Percentiles rank a stretch among this genome's conserved stretches.
Evolutionary conservation across 2,888 invertebrate species (phyloP).

Genomic region (Pyrrhopygopsis socrates): DNA sequence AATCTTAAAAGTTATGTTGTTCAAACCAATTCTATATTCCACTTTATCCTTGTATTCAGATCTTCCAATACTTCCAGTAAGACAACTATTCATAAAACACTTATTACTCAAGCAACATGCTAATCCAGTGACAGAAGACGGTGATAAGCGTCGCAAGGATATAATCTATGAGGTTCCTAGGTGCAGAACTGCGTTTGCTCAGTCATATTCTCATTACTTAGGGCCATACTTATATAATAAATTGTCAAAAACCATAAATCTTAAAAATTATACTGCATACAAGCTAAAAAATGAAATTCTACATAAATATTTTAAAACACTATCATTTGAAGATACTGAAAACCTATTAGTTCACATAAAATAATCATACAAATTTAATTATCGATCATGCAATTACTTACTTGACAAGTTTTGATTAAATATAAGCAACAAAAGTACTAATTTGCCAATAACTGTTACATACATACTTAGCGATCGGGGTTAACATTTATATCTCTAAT

Average conservation of each 20-base stretch:
- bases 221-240: background rate
- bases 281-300: background rate
- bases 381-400: too few species aligned
- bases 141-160: background rate
- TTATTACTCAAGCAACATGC: background rate
- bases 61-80: background rate
- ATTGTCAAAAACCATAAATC: background rate
- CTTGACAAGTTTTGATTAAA: too few species aligned
- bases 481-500: too few species aligned
- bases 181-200: background rate
- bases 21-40: background rate
- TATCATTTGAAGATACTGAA: background rate
- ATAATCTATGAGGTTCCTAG: background rate
- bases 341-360: too few species aligned
- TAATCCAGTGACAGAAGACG: background rate
- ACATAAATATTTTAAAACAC: background rate
- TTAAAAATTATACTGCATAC: background rate
- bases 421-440: too few species aligned
- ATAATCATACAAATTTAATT: too few species aligned
- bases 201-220: background rate
- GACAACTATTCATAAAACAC: background rate
- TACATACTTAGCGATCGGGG: too few species aligned
- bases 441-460: too few species aligned
- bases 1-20: background rate
- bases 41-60: background rate